A percentile compares a stretch with the other conserved stretches of the same genome.
Conservation (phyloP, 2,113 vertebrate genomes). For the Ailuropoda melanoleuca region DNA sequence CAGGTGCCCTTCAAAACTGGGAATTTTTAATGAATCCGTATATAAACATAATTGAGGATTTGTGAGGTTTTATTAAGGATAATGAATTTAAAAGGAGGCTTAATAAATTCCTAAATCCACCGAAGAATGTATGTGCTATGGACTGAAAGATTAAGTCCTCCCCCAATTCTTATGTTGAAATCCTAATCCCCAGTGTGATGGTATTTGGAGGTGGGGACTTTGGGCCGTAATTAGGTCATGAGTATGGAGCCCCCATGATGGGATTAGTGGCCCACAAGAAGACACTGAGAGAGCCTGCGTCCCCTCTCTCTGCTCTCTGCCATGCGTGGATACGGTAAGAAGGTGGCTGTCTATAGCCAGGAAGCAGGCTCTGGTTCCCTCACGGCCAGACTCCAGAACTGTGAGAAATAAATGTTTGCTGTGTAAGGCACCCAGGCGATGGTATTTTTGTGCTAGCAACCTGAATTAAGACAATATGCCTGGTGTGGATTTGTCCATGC, state of each 20-base stretch:
- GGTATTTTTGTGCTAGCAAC: background rate
- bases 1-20: background rate
- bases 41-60: background rate
- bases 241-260: background rate
- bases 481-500: background rate
- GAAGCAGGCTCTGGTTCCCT: background rate
- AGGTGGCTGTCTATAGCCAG: background rate
- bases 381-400: background rate
- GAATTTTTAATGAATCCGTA: background rate
- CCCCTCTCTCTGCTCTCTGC: background rate
- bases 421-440: too few relatives aligned
- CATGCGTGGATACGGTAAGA: background rate
- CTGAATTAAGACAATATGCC: background rate
- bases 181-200: background rate
- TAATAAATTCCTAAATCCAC: background rate
- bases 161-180: background rate
- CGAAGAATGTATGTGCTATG: background rate
- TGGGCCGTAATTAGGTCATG: background rate
- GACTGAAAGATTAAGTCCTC: background rate
- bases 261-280: background rate
- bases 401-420: background rate
- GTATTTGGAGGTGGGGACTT: background rate
- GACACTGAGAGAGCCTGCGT: background rate
- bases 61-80: background rate
- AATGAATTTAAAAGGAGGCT: background rate